Percentiles rank a stretch among this genome's conserved stretches.
Evolutionary conservation across 2,888 invertebrate genomes (phyloP).

Genomic region (Hofmannophila pseudospretella): DNA sequence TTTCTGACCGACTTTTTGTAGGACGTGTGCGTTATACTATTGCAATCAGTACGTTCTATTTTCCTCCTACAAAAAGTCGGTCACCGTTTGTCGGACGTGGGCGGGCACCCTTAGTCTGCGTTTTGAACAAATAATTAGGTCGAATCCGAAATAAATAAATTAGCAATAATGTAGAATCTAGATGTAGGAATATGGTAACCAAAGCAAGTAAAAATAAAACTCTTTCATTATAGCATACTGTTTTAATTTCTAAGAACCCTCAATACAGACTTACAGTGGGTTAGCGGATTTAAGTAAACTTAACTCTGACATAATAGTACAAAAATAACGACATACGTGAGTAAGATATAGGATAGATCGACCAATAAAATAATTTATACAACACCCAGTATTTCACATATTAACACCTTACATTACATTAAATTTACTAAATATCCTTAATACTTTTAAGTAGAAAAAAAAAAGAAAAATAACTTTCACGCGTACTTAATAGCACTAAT

Average conservation of each 20-base stretch:
- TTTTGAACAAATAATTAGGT: too few species aligned
- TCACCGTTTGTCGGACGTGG: too few species aligned
- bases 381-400: conserved; percentile 24
- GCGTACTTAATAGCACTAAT: conserved; percentile 13
- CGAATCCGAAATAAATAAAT: too few species aligned
- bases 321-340: conserved; percentile 67
- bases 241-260: conserved; percentile 78
- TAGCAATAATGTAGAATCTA: too few species aligned
- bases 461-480: conserved; percentile 17
- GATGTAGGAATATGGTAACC: too few species aligned
- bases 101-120: too few species aligned
- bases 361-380: conserved; percentile 35
- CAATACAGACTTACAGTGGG: conserved; percentile 74
- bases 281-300: conserved; percentile 71
- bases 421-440: conserved; percentile 14
- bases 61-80: too few species aligned
- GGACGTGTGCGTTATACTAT: too few species aligned
- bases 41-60: too few species aligned
- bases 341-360: conserved; percentile 40
- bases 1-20: too few species aligned
- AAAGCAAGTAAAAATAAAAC: conserved; percentile 59
- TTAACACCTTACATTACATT: conserved; percentile 20
- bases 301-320: conserved; percentile 67
- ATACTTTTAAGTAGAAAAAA: conserved; percentile 26
- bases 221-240: conserved; percentile 69